Base-by-base conservation (phyloP, 2,113 vertebrate species). In the Microcebus lehilahytsara region DNA sequence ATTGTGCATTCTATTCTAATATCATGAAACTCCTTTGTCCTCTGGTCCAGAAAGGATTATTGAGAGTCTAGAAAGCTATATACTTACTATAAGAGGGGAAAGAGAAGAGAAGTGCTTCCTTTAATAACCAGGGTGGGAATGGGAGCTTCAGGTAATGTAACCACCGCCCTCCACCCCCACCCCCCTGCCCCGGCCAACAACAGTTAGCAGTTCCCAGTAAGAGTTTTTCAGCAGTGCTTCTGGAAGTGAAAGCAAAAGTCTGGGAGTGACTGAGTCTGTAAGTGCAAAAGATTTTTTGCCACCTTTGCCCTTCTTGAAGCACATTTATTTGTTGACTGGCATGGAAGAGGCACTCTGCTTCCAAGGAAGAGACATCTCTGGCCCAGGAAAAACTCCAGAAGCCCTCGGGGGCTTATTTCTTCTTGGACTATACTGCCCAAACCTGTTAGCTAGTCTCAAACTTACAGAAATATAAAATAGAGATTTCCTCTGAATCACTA, bases 281-380 rank as follows among this genome's bases (percentile, higher is more conserved):
- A 81, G 46, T 60, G 51, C n/a, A 83, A 64, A 92, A 74, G 40
- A 56, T 92, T 7, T 7, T 79, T 79, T 64, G n/a, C 62, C 42
- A 93, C 96, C 84, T 98, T 95, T 97, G 80, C 40, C 92, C 95
- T 96, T 75, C 74, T 89, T 95, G 69, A 75, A 81, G 62, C 62
- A 42, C 79, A 77, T 95, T 94, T 95, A 51, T 66, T 93, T 75
- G 84, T 96, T 90, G 49, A 62, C 77, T 67, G 64, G 78, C n/a
- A 77, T 94, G 94, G 74, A 93, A 80, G 89, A 93, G 42, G 42
- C 56, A 74, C 49, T 25, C 46, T 90, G 77, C 16, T 91, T 96
- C 84, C 64, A 83, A 83, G 56, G 53, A 93, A 74, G 85, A 95
- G 62, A 86, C 56, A 42, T 94, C 75, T 86, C 30, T 91, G 85